Evolutionary conservation across 2,888 invertebrate genomes (phyloP).

Genomic region (Alviniconcha strummeri): DNA sequence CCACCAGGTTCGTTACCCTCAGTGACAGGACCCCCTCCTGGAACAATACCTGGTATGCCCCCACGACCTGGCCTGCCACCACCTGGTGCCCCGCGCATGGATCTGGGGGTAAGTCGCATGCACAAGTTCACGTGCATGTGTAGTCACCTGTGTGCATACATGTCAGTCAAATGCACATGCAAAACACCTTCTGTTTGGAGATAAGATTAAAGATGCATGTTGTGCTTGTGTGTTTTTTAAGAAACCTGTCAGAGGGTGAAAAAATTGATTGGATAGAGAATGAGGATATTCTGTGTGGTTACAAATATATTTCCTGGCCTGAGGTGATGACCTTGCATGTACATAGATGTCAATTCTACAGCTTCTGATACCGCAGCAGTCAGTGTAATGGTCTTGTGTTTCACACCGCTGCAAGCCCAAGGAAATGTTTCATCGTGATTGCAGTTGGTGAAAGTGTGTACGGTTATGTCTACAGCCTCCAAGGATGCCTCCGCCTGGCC

Average conservation of each 20-base stretch:
- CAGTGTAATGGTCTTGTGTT: no score
- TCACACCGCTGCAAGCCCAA: no score
- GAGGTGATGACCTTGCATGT: no score
- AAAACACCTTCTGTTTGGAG: background rate
- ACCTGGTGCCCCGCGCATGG: slow-evolving; percentile 37
- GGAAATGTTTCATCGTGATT: background rate
- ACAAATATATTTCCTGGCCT: no score
- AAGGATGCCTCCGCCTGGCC: slow-evolving; percentile 38
- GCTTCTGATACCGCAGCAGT: no score
- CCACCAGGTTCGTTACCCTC: slow-evolving; percentile 68
- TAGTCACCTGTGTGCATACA: background rate
- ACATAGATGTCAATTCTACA: no score
- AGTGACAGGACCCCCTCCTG: slow-evolving; percentile 60
- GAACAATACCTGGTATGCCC: slow-evolving; percentile 46
- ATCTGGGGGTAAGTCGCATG: slow-evolving; percentile 35
- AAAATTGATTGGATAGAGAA: background rate
- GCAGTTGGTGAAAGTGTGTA: background rate
- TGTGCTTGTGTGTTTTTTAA: background rate
- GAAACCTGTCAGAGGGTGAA: background rate
- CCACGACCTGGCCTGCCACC: slow-evolving; percentile 43
- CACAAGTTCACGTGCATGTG: background rate
- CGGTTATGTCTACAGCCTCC: slow-evolving; percentile 38
- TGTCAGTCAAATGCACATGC: no score
- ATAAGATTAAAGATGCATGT: background rate
- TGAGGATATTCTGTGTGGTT: no score